A percentile compares a stretch with the other conserved stretches of the same genome.
These are phyloP conservation scores for Garra rufa DNA, from an alignment of 2,113 vertebrate species.

Conservation along the genomic window DNA sequence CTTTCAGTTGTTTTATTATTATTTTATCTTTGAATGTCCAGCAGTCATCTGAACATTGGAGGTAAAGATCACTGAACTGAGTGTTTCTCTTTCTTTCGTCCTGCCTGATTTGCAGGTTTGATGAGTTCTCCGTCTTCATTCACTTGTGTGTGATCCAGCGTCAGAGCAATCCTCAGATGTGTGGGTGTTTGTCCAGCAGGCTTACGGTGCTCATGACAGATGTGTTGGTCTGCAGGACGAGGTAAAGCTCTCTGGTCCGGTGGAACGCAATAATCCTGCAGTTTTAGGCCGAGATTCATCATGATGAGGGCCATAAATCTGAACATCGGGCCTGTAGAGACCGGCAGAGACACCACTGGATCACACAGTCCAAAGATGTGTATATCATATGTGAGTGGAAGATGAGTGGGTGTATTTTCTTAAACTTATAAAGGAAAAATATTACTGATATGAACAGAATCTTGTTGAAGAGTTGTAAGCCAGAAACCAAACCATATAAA, in stretches of 20 bases:
- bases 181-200: slow-evolving; percentile 9
- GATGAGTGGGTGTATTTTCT: background rate
- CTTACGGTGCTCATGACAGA: slow-evolving; percentile 10
- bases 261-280: background rate
- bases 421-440: background rate
- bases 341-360: background rate
- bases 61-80: background rate
- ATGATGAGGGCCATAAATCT: slow-evolving; percentile 14
- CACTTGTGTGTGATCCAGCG: background rate
- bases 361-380: too few species aligned
- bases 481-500: background rate
- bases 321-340: background rate
- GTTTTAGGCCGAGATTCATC: slow-evolving; percentile 6
- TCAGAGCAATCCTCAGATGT: background rate
- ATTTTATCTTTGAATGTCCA: background rate
- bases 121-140: slow-evolving; percentile 33
- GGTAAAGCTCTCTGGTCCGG: slow-evolving; percentile 8
- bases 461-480: background rate
- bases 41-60: background rate
- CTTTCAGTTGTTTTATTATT: background rate
- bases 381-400: background rate
- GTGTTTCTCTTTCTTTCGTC: background rate
- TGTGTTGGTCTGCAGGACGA: background rate
- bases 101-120: background rate
- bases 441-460: background rate